Percentiles rank a stretch among this genome's conserved stretches.
phyloP scores from a whole-genome alignment of 2,888 invertebrate genomes.

The Noctua comes region DNA sequence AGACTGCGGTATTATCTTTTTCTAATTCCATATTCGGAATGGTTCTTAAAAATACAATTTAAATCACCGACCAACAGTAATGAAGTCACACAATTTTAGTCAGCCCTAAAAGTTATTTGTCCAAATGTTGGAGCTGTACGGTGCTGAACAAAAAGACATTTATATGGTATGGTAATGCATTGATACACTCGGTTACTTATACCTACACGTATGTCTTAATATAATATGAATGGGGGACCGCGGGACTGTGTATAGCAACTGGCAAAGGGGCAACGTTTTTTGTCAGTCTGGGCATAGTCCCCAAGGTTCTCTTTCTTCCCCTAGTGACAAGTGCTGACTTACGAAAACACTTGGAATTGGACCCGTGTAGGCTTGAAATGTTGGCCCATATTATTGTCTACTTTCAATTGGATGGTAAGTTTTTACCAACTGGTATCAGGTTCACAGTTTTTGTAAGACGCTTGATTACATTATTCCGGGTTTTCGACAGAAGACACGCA shows the following conservation, averaged over 20 bases:
- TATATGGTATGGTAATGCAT: background rate
- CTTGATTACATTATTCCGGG: background rate
- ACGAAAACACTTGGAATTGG: background rate
- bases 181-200: background rate
- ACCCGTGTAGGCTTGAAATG: background rate
- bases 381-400: background rate
- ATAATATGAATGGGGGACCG: background rate
- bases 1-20: background rate
- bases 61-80: background rate
- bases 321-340: background rate
- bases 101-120: background rate
- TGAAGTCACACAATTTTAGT: background rate
- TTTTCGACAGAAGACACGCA: background rate
- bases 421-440: background rate
- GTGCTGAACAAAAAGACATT: background rate
- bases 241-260: background rate
- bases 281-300: background rate
- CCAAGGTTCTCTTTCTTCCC: background rate
- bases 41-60: background rate
- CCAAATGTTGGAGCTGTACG: background rate
- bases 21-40: background rate
- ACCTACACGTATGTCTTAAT: background rate
- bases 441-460: background rate
- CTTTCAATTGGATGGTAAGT: background rate
- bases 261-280: constrained; percentile 1